Evolutionary conservation across 2,113 vertebrate species (phyloP).

Genomic region (Salminus brasiliensis): DNA sequence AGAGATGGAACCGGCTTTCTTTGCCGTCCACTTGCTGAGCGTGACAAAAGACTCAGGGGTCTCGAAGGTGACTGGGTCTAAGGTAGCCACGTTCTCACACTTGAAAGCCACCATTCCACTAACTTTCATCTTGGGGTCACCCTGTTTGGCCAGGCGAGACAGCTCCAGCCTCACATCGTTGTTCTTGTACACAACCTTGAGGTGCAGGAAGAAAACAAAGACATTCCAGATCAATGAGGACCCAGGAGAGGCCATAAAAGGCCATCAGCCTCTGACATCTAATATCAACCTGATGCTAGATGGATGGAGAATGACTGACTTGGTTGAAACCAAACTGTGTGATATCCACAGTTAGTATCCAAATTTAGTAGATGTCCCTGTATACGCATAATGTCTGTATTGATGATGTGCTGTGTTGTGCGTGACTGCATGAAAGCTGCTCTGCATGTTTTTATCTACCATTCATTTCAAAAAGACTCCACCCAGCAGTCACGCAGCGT

Average conservation of each 20-base stretch:
- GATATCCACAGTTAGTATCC: neutral
- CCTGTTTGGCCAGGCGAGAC: constrained; percentile 95
- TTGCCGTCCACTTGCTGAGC: constrained; percentile 95
- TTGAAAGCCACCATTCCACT: constrained; percentile 97
- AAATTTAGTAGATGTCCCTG: constrained; percentile 10
- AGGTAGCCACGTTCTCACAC: constrained; percentile 95
- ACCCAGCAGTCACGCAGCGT: neutral
- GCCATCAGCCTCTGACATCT: neutral
- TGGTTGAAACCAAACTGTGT: neutral
- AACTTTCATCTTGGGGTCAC: constrained; percentile 97
- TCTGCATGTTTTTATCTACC: neutral
- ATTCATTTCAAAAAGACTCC: constrained; percentile 12
- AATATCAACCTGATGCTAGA: neutral
- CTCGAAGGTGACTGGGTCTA: constrained; percentile 98
- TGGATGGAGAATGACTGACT: neutral
- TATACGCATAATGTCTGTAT: constrained; percentile 14
- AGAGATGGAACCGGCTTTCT: constrained; percentile 97
- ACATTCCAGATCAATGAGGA: neutral
- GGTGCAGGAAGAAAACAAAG: constrained; percentile 44
- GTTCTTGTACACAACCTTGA: constrained; percentile 98
- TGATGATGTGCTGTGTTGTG: constrained; percentile 7
- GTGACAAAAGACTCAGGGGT: constrained; percentile 95
- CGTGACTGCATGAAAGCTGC: neutral
- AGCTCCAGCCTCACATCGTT: constrained; percentile 95
- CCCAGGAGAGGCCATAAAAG: neutral